Evolutionary conservation across 2,113 vertebrate genomes (phyloP), one percentile per base, ranked within the genome.

Genomic region (Otus sunia): DNA sequence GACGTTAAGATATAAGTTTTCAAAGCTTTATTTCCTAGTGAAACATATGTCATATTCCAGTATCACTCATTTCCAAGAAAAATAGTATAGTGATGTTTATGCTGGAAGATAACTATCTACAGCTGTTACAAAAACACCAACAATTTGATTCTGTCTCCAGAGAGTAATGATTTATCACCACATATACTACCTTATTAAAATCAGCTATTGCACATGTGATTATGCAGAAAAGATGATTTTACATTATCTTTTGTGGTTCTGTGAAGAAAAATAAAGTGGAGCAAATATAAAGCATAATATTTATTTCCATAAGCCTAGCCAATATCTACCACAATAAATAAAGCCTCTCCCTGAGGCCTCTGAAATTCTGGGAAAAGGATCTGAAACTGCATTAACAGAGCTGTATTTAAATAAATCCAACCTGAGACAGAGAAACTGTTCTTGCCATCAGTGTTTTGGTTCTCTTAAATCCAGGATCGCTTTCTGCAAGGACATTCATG

Each of bases 401-500:
- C 20, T 56, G 6, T 63, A 80, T 59, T 78, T 83, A 83, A 95
- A 94, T 82, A 72, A 69, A 93, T 74, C 94, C 58, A 92, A 99
- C 99, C 99, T 99, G 99, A 92, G 99, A 99, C 1, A 99, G 98
- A 12, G 99, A 99, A 15, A 97, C 99, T 0, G 99, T 99, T 97
- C 98, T 99, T 97, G 99, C 98, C 99, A 99, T 99, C 86, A 99
- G 98, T 29, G 97, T 99, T 98, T 99, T 99, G 75, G 99, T 99
- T 96, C 99, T 99, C 96, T 98, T 99, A 97, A 99, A 99, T 82
- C 99, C 99, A 4, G 99, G 99, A 97, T 99, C 99, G 1, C 97
- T 99, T 98, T 99, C 99, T 10, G 99, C 99, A 62, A 99, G 98
- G 84, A 99, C 99, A 29, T 96, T 99, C 99, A 99, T 99, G 68